A percentile compares a stretch with the other conserved stretches of the same genome.
phyloP scores from a whole-genome alignment of 2,797 vertebrate genomes.

The Salmo trutta region DNA sequence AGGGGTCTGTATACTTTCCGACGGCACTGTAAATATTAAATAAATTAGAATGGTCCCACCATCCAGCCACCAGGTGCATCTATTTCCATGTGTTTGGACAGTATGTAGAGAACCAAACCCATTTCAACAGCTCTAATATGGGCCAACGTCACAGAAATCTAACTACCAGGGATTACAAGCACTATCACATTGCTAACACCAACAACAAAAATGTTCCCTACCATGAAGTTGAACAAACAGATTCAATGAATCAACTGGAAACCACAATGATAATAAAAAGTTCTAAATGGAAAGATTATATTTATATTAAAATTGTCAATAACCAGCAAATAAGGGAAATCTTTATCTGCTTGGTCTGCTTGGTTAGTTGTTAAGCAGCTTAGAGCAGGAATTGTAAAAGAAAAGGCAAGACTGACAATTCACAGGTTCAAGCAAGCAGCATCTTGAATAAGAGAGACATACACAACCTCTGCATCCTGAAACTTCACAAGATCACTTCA shows the following conservation, averaged over 20 bases:
- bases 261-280: neutral
- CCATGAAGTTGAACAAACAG: neutral
- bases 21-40: too few relatives aligned
- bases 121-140: constrained; percentile 26
- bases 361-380: constrained; percentile 31
- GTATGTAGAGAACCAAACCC: constrained; percentile 81
- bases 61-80: constrained; percentile 72
- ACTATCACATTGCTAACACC: neutral
- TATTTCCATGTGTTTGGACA: constrained; percentile 46
- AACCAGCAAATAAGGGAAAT: neutral
- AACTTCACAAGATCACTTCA: neutral
- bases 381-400: constrained; percentile 22
- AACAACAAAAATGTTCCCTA: neutral
- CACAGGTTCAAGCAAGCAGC: constrained; percentile 48
- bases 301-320: neutral
- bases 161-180: neutral
- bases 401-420: constrained; percentile 33
- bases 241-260: neutral
- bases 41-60: constrained; percentile 74
- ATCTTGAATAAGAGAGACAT: constrained; percentile 57
- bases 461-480: neutral
- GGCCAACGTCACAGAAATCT: constrained; percentile 4
- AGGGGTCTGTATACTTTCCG: too few relatives aligned
- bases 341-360: constrained; percentile 12
- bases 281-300: neutral